These are phyloP conservation scores for Cerceris ruficornis DNA, from an alignment of 2,888 invertebrate genomes.

Conservation along the genomic window DNA sequence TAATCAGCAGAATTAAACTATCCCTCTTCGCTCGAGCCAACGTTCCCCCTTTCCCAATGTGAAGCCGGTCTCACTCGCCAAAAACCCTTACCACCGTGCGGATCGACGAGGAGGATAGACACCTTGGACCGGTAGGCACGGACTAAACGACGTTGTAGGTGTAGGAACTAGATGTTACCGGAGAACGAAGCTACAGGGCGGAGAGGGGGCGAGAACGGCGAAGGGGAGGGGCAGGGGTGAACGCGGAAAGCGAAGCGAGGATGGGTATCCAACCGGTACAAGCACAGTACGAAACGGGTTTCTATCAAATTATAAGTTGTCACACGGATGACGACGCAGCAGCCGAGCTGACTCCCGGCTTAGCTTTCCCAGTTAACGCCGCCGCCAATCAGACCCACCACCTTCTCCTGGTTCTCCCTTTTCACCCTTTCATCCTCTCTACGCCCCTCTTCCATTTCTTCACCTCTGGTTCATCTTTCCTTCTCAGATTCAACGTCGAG, in stretches of 20 bases:
- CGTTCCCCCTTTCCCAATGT: background rate
- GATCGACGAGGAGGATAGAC: conserved; percentile 26
- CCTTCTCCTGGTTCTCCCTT: conserved; percentile 44
- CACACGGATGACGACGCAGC: conserved; percentile 75
- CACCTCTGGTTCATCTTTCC: conserved; percentile 33
- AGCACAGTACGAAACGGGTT: conserved; percentile 65
- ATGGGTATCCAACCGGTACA: conserved; percentile 57
- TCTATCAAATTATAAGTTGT: conserved; percentile 78
- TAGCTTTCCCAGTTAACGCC: conserved; percentile 74
- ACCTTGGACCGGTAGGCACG: conserved; percentile 35
- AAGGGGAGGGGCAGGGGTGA: conserved; percentile 24
- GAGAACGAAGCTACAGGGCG: conserved; percentile 16
- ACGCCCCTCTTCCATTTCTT: conserved; percentile 29
- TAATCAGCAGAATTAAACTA: conserved; percentile 69
- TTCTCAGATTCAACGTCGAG: conserved; percentile 47
- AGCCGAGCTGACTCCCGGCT: conserved; percentile 65
- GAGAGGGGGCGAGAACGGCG: background rate
- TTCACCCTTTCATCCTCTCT: conserved; percentile 40
- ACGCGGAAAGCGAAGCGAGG: conserved; percentile 45
- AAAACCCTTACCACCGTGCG: conserved; percentile 32
- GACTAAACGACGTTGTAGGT: conserved; percentile 15
- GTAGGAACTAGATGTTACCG: conserved; percentile 22
- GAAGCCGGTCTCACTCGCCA: conserved; percentile 18
- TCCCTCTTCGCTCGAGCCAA: conserved; percentile 24
- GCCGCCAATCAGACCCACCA: conserved; percentile 71